phyloP scores from a whole-genome alignment of 2,888 invertebrate genomes.

The Drosophila anomalipes region DNA sequence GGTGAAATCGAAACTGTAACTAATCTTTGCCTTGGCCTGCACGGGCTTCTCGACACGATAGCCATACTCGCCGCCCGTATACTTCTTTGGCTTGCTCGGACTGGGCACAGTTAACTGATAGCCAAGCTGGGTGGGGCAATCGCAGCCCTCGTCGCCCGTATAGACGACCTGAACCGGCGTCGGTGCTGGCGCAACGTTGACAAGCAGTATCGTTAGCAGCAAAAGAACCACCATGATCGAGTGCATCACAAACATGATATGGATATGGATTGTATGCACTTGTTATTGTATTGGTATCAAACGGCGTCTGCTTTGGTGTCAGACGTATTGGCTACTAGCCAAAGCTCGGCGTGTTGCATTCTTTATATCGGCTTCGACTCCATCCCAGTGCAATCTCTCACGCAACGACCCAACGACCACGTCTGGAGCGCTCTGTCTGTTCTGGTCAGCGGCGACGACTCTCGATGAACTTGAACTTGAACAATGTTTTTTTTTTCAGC shows the following conservation, averaged over 20 bases:
- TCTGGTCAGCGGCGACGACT: constrained; percentile 31
- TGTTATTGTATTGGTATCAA: constrained; percentile 19
- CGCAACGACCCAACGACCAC: constrained; percentile 54
- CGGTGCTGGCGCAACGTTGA: constrained; percentile 28
- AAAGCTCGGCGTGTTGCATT: constrained; percentile 50
- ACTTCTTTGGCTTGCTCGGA: constrained; percentile 46
- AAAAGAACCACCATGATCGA: constrained; percentile 18
- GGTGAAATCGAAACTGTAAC: constrained; percentile 81
- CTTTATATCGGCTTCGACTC: constrained; percentile 64
- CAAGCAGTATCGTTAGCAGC: constrained; percentile 13
- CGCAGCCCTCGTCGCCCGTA: constrained; percentile 80
- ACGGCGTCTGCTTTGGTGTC: constrained; percentile 50
- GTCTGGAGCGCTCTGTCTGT: constrained; percentile 51
- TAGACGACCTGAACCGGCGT: constrained; percentile 75
- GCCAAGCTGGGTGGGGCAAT: constrained; percentile 74
- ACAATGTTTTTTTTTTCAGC: constrained; percentile 60
- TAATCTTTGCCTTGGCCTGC: constrained; percentile 69
- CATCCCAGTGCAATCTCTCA: constrained; percentile 60
- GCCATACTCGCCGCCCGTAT: constrained; percentile 63
- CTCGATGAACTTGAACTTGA: constrained; percentile 70
- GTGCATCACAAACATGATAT: constrained; percentile 31
- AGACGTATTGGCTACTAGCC: constrained; percentile 68
- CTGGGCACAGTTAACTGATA: constrained; percentile 77
- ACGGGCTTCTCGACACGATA: constrained; percentile 80
- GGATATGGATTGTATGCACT: neutral